Percentiles rank a stretch among this genome's conserved stretches.
Evolutionary conservation across 2,888 invertebrate genomes (phyloP).

Genomic region (Cerastis rubricosa): DNA sequence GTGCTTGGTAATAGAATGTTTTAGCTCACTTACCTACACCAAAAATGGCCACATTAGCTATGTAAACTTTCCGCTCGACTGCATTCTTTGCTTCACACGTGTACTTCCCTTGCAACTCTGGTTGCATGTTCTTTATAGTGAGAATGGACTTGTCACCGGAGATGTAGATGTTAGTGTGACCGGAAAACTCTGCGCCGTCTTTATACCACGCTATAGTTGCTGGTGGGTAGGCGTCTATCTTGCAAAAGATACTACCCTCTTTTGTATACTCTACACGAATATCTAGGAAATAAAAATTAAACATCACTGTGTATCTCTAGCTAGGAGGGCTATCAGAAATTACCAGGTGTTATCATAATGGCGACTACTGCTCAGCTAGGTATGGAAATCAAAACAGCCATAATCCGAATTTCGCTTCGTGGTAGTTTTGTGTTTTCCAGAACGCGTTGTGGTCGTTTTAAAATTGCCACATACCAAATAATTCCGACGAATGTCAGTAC

Average conservation of each 20-base stretch:
- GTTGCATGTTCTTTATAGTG: slow-evolving; percentile 70
- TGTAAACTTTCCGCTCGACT: slow-evolving; percentile 49
- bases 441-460: no score
- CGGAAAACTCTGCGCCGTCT: slow-evolving; percentile 55
- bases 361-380: neutral
- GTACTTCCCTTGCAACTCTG: slow-evolving; percentile 65
- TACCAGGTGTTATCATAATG: neutral
- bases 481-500: no score
- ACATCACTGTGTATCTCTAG: neutral
- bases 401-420: no score
- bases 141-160: slow-evolving; percentile 67
- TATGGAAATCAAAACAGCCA: no score
- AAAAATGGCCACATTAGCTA: slow-evolving; percentile 66
- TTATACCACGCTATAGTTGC: slow-evolving; percentile 73
- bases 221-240: slow-evolving; percentile 72
- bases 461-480: no score
- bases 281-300: slow-evolving; percentile 34
- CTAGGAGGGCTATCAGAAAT: neutral
- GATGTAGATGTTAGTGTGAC: slow-evolving; percentile 59
- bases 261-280: slow-evolving; percentile 65
- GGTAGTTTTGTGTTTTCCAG: no score
- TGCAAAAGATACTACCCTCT: slow-evolving; percentile 66
- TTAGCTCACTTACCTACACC: slow-evolving; percentile 69
- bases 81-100: slow-evolving; percentile 71
- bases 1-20: neutral